Conservation (phyloP, 1,140 invertebrate species). For the Drosophila pectinifera region DNA sequence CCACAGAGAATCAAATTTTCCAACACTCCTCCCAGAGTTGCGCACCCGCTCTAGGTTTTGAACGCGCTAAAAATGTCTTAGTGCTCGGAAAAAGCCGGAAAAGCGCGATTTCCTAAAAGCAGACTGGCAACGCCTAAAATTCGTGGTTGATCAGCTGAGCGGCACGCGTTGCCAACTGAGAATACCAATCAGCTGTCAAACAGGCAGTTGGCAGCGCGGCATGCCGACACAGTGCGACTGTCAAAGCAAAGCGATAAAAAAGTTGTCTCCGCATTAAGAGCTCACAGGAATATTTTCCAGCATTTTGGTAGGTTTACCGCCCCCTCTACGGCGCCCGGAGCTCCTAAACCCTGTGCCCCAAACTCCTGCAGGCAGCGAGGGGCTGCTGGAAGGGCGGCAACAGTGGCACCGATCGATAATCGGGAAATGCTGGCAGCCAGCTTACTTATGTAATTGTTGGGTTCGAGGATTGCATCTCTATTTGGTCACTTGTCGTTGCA, state of each 20-base stretch:
- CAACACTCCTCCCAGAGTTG: background rate
- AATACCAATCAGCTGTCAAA: conserved; percentile 49
- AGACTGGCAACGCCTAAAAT: background rate
- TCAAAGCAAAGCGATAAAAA: conserved; percentile 73
- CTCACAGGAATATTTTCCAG: conserved; percentile 76
- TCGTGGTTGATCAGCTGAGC: background rate
- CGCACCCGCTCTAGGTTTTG: too few species aligned
- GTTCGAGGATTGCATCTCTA: conserved; percentile 21
- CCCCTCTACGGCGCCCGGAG: background rate
- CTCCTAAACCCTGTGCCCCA: background rate
- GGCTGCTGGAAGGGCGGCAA: background rate
- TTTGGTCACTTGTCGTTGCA: conserved; percentile 61
- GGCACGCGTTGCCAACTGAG: background rate
- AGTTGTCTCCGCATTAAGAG: conserved; percentile 76
- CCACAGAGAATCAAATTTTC: background rate
- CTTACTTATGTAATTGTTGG: conserved; percentile 78
- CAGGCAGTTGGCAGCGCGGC: conserved; percentile 59
- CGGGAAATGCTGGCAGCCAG: conserved; percentile 23
- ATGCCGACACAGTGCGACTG: conserved; percentile 62
- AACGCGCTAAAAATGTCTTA: background rate
- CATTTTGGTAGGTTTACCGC: conserved; percentile 67
- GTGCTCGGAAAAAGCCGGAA: background rate
- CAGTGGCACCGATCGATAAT: conserved; percentile 32
- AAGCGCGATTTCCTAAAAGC: background rate
- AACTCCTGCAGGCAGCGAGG: too few species aligned